Evolutionary conservation across 2,888 invertebrate genomes (phyloP), one percentile per base, ranked within the genome.

Genomic region (Sclerodermus sp.): DNA sequence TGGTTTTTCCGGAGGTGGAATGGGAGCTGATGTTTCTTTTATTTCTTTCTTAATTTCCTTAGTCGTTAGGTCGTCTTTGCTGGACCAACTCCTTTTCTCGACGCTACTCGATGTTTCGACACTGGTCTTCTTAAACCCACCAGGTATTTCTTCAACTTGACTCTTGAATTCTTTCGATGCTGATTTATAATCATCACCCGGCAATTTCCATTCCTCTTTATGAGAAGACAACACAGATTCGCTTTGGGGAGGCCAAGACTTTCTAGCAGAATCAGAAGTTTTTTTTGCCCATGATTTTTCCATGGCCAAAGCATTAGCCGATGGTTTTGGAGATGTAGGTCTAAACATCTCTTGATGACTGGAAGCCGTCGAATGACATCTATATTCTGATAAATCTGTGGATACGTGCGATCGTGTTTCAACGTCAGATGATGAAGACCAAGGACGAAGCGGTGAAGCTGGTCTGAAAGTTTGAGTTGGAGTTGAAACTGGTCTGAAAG

Each of bases 211-310:
- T 55, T 79, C 54, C 60, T 74, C 64, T 54, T 73, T 62, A 51
- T 70, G 59, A 46, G 63, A 42, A 46, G 63, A 61, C 29, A 64
- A 61, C 67, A 74, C 53, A 58, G 68, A 58, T 60, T 74, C 61
- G 10, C 54, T 60, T 39, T 55, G 74, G 31, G 82, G 81, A n/a
- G 82, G 82, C 82, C 82, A 83, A 1, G 80, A 77, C 57, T 81
- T 81, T 49, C 81, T 80, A n/a, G 76, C 68, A 30, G 77, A 72
- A 0, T 78, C 79, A 23, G 79, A 75, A 53, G 77, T 78, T 62
- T 82, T 82, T 49, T 82, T 81, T 2, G 85, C 82, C 87, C 87
- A 87, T 1, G 86, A 77, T 70, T 85, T 87, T 58, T 87, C 87
- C 87, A 87, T 87, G 48, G 83, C 81, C 39, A 87, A 67, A 1